These are phyloP conservation scores for Scylla paramamosain DNA, from an alignment of 1,140 invertebrate genomes.

Conservation along the genomic window DNA sequence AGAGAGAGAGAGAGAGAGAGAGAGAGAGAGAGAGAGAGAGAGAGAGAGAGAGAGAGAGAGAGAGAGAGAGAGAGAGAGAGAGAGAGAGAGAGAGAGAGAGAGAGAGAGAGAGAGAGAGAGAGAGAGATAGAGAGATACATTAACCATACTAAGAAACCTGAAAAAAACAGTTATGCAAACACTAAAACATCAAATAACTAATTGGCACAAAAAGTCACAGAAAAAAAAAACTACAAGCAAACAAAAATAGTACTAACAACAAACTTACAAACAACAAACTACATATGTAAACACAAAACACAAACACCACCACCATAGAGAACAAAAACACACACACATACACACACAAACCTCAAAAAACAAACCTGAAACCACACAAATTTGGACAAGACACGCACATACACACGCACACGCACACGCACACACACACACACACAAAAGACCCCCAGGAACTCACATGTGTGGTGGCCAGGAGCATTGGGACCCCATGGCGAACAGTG, in stretches of 20 bases:
- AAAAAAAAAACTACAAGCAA: no score
- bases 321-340: no score
- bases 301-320: no score
- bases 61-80: slow-evolving; percentile 5
- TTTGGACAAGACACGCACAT: neutral
- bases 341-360: neutral
- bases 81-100: slow-evolving; percentile 46
- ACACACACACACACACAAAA: neutral
- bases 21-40: slow-evolving; percentile 40
- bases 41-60: slow-evolving; percentile 32
- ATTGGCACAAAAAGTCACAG: no score
- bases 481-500: slow-evolving; percentile 34
- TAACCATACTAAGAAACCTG: no score
- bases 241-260: no score
- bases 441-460: slow-evolving; percentile 47
- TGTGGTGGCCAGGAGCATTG: slow-evolving; percentile 43
- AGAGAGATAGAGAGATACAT: neutral
- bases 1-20: slow-evolving; percentile 41
- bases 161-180: no score
- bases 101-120: slow-evolving; percentile 42
- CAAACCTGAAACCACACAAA: neutral
- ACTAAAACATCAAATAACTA: no score
- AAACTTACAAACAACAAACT: no score
- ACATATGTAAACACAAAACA: no score
- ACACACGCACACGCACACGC: neutral